phyloP scores from a whole-genome alignment of 2,113 vertebrate species.

The Myiopsitta monachus region DNA sequence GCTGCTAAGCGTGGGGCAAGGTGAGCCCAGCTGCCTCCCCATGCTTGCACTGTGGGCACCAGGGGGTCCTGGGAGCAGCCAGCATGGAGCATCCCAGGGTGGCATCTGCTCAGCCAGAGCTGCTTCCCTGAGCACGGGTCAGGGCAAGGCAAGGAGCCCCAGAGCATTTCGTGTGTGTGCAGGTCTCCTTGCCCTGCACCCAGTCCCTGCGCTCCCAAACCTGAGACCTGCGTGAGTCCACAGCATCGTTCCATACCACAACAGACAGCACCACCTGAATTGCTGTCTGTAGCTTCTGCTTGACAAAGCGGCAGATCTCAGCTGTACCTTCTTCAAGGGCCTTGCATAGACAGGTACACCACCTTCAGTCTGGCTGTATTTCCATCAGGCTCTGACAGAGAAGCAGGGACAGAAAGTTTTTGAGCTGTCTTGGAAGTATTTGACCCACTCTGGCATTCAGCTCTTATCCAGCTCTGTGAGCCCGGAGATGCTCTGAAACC shows the following conservation, averaged over 20 bases:
- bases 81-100: not conserved
- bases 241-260: not conserved
- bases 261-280: rapidly evolving
- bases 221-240: rapidly evolving
- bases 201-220: not conserved
- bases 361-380: not conserved
- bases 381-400: not conserved
- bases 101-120: not conserved
- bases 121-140: rapidly evolving
- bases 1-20: rapidly evolving
- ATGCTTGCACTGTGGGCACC: rapidly evolving
- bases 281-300: not conserved
- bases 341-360: rapidly evolving
- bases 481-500: not conserved
- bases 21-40: not conserved
- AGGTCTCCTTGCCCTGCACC: not conserved
- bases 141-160: not conserved
- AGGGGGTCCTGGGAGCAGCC: rapidly evolving
- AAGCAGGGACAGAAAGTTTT: not conserved
- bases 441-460: not conserved
- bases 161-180: not conserved
- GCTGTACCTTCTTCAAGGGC: not conserved
- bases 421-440: not conserved
- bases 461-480: not conserved
- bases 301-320: not conserved